Conservation (phyloP, 1,140 invertebrate genomes). For the Eumaeus atala region DNA sequence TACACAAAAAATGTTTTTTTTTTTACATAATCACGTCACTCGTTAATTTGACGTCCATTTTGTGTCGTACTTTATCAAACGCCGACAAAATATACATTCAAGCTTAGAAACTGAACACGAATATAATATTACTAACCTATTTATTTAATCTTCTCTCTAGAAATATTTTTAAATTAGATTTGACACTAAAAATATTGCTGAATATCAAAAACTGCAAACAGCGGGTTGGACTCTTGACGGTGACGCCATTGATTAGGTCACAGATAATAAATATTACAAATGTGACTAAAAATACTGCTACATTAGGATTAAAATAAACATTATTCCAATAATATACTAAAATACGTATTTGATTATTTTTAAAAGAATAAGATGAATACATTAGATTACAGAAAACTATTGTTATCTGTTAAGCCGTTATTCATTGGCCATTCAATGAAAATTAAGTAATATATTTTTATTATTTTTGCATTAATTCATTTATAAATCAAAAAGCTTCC, state of each 20-base stretch:
- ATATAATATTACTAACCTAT: slow-evolving; percentile 39
- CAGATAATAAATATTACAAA: slow-evolving; percentile 17
- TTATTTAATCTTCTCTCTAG: slow-evolving; percentile 10
- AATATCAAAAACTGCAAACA: slow-evolving; percentile 42
- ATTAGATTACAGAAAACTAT: too few species aligned
- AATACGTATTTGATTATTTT: too few species aligned
- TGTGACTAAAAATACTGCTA: too few species aligned
- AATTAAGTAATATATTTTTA: too few species aligned
- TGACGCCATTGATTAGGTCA: slow-evolving; percentile 54
- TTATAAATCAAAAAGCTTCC: too few species aligned
- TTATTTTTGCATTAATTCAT: too few species aligned
- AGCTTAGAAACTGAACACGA: too few species aligned
- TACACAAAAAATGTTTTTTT: slow-evolving; percentile 6
- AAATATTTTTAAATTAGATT: slow-evolving; percentile 29
- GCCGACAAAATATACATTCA: slow-evolving; percentile 2
- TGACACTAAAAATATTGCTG: slow-evolving; percentile 34
- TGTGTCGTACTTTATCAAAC: slow-evolving; percentile 36
- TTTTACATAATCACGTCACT: slow-evolving; percentile 69
- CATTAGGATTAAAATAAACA: too few species aligned
- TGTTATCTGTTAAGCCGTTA: too few species aligned
- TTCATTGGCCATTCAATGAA: too few species aligned
- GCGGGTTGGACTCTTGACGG: slow-evolving; percentile 51
- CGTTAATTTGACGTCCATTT: slow-evolving; percentile 65
- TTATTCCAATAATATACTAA: too few species aligned
- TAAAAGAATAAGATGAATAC: too few species aligned